A percentile compares a stretch with the other conserved stretches of the same genome.
Evolutionary conservation across 30 jellyfish, hydroid and myxozoan genomes (phyloP).

Genomic region (Cassiopea xamachana): DNA sequence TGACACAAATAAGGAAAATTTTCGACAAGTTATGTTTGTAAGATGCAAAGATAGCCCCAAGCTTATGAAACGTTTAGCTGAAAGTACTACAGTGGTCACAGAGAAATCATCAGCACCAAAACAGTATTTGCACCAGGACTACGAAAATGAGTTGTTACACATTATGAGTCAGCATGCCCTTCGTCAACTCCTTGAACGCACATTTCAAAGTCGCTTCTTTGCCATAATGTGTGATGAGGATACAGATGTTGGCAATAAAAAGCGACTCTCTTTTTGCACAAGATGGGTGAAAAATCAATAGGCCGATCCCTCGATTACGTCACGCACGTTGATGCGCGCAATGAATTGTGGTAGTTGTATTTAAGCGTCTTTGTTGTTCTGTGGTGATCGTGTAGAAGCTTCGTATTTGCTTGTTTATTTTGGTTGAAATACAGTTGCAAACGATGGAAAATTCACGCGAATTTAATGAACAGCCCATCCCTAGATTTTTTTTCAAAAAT

Average conservation of each 20-base stretch:
- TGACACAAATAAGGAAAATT: constrained; percentile 19
- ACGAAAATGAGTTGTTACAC: constrained; percentile 41
- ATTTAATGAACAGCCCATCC: no score
- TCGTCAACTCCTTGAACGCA: constrained; percentile 20
- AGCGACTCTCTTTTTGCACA: constrained; percentile 58
- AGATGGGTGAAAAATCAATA: constrained; percentile 44
- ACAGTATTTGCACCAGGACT: constrained; percentile 22
- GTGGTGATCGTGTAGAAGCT: no score
- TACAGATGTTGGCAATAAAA: constrained; percentile 70
- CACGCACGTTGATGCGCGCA: no score
- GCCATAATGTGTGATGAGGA: constrained; percentile 79
- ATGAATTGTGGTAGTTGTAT: no score
- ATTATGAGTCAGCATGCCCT: constrained; percentile 48
- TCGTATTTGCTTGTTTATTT: no score
- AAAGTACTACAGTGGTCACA: constrained; percentile 7
- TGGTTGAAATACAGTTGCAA: no score
- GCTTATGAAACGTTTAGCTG: constrained; percentile 30
- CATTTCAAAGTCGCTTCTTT: constrained; percentile 37
- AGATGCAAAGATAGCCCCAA: constrained; percentile 71
- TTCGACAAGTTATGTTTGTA: constrained; percentile 44
- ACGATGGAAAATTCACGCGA: no score
- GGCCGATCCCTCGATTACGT: no score
- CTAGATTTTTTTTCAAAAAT: no score
- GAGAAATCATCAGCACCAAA: constrained; percentile 54
- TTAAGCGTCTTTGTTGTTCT: no score